Conservation (phyloP, 2,113 vertebrate genomes). For the Tamias sibiricus region DNA sequence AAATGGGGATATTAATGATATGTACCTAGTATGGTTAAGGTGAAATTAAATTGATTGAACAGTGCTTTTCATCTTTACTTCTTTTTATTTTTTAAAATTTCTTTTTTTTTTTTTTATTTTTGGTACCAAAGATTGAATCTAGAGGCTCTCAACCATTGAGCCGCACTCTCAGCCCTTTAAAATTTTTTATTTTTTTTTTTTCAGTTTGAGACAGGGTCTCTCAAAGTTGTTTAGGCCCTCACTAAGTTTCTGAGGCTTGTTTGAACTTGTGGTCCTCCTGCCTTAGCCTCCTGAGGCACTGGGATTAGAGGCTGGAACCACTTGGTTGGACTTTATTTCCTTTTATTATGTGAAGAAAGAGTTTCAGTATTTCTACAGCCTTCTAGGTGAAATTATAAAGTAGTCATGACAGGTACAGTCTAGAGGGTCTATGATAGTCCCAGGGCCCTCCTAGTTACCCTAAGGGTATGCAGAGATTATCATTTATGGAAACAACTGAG, state of each 20-base stretch:
- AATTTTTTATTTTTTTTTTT: background rate
- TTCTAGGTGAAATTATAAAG: background rate
- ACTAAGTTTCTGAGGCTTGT: background rate
- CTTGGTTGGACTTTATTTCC: background rate
- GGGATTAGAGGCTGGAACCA: too few relatives aligned
- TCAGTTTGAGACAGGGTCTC: background rate
- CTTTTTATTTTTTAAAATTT: background rate
- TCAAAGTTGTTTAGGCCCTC: background rate
- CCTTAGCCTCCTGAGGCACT: background rate
- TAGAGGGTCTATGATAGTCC: background rate
- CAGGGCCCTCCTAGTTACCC: too few relatives aligned
- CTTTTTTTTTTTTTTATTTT: background rate
- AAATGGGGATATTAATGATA: background rate
- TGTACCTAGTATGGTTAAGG: background rate
- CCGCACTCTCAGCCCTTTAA: background rate
- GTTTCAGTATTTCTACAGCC: background rate
- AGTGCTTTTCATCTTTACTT: background rate
- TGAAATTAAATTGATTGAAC: background rate
- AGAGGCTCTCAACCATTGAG: background rate
- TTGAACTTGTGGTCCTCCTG: background rate
- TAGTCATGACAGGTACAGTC: background rate
- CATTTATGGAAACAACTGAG: background rate
- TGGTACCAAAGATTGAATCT: background rate
- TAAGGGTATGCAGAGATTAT: background rate
- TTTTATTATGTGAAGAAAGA: background rate